Conservation (phyloP, 1,140 invertebrate genomes). For the Drosophila ambigua region DNA sequence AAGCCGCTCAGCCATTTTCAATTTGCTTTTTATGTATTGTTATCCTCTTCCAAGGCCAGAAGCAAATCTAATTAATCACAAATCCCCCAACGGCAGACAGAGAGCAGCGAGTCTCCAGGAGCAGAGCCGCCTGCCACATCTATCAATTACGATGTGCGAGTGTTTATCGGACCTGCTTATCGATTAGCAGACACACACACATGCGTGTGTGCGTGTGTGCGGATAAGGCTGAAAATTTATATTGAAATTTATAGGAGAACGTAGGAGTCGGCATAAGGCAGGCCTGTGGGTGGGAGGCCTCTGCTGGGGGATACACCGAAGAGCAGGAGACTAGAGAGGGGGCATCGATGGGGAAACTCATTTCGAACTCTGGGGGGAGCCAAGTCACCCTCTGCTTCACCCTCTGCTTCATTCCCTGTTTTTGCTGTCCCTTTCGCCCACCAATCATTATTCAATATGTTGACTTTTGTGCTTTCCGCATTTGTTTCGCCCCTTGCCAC, state of each 20-base stretch:
- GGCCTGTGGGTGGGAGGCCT: slow-evolving; percentile 11
- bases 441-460: slow-evolving; percentile 80
- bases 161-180: slow-evolving; percentile 68
- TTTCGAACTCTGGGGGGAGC: slow-evolving; percentile 28
- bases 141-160: slow-evolving; percentile 52
- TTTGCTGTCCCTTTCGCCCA: slow-evolving; percentile 46
- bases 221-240: slow-evolving; percentile 46
- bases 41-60: slow-evolving; percentile 1
- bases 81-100: slow-evolving; percentile 24
- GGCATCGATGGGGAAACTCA: slow-evolving; percentile 44
- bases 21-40: slow-evolving; percentile 25
- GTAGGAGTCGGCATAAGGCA: slow-evolving; percentile 33
- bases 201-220: slow-evolving; percentile 20
- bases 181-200: slow-evolving; percentile 43
- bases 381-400: no score
- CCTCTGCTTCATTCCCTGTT: no score
- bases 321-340: not conserved
- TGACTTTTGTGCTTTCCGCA: slow-evolving; percentile 76
- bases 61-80: slow-evolving; percentile 65
- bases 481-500: slow-evolving; percentile 66
- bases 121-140: slow-evolving; percentile 45
- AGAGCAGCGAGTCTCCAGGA: not conserved
- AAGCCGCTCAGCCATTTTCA: slow-evolving; percentile 13
- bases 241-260: slow-evolving; percentile 62
- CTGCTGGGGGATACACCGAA: slow-evolving; percentile 14